Percentiles rank a stretch among this genome's conserved stretches.
These are phyloP conservation scores for Anhinga rufa DNA, from an alignment of 2,113 vertebrate genomes.

Conservation along the genomic window DNA sequence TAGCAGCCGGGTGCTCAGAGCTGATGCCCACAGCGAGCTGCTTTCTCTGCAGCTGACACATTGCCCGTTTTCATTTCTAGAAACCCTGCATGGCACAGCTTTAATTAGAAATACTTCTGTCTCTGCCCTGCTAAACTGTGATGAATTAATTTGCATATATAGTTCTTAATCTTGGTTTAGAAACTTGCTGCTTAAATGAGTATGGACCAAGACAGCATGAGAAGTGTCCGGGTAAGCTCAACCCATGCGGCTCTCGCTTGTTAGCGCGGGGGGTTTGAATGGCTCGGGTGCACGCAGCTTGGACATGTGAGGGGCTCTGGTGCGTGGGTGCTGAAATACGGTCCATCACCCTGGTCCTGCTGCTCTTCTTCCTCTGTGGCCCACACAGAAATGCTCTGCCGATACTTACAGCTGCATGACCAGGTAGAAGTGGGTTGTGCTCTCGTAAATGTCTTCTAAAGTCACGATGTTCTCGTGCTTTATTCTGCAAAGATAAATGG, in stretches of 20 bases:
- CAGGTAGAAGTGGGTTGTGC: slow-evolving; percentile 90
- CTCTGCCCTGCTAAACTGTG: slow-evolving; percentile 13
- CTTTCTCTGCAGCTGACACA: not conserved
- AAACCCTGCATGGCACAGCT: not conserved
- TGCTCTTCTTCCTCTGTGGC: not conserved
- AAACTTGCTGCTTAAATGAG: not conserved
- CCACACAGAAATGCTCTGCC: not conserved
- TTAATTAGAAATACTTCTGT: slow-evolving; percentile 31
- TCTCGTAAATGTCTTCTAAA: slow-evolving; percentile 94
- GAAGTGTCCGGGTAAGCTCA: not conserved
- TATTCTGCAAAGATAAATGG: slow-evolving; percentile 75
- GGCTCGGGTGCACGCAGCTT: not conserved
- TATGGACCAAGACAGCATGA: not conserved
- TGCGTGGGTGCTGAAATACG: fast-evolving
- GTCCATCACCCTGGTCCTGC: not conserved
- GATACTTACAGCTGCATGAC: slow-evolving; percentile 95
- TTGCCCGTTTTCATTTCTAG: slow-evolving; percentile 11
- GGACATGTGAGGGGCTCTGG: not conserved
- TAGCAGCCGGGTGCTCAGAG: not conserved
- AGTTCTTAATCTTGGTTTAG: not conserved
- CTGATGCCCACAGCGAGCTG: not conserved
- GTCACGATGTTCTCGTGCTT: slow-evolving; percentile 93
- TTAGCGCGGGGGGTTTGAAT: fast-evolving
- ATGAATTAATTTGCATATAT: slow-evolving; percentile 15
- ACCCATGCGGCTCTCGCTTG: fast-evolving